Evolutionary conservation across 1,140 invertebrate species (phyloP).

Genomic region (Zaprionus inermis): DNA sequence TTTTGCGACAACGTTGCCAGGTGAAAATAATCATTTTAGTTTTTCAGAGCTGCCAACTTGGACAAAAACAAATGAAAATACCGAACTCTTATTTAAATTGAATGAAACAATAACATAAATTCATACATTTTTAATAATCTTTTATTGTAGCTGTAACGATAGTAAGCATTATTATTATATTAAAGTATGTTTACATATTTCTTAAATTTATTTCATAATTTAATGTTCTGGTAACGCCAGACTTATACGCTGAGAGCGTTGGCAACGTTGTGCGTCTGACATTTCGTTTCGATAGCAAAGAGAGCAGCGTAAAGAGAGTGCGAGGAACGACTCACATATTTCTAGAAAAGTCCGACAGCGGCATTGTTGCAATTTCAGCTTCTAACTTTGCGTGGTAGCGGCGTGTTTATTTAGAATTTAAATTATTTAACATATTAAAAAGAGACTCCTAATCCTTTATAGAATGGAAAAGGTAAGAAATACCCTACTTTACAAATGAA

Average conservation of each 20-base stretch:
- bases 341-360: slow-evolving; percentile 73
- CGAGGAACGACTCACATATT: slow-evolving; percentile 43
- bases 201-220: background rate
- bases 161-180: background rate
- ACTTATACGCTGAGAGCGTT: background rate
- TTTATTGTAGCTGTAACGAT: background rate
- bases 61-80: background rate
- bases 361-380: slow-evolving; percentile 64
- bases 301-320: background rate
- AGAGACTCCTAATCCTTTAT: background rate
- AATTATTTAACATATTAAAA: slow-evolving; percentile 26
- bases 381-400: slow-evolving; percentile 23
- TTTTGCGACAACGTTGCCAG: slow-evolving; percentile 53
- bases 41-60: slow-evolving; percentile 37
- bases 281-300: slow-evolving; percentile 16
- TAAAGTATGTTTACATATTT: too few relatives aligned
- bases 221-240: slow-evolving; percentile 14
- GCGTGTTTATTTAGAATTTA: slow-evolving; percentile 39
- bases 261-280: slow-evolving; percentile 32
- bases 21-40: slow-evolving; percentile 32
- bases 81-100: background rate
- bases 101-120: background rate
- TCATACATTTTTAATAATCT: background rate
- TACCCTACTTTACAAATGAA: background rate
- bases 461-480: slow-evolving; percentile 44